Evolutionary conservation across 2,113 vertebrate genomes (phyloP).

Genomic region (Circaetus gallicus): DNA sequence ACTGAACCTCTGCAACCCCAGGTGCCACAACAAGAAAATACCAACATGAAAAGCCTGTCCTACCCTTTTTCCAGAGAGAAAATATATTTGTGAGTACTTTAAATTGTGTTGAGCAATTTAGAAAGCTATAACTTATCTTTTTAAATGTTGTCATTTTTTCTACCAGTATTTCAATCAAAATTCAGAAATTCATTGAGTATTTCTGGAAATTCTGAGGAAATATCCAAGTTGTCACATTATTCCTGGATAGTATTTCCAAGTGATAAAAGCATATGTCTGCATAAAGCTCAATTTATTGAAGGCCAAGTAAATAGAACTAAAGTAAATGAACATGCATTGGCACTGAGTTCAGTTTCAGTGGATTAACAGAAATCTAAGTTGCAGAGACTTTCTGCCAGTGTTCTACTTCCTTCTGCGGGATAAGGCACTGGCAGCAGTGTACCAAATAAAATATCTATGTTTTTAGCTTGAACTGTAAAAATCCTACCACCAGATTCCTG

Average conservation of each 20-base stretch:
- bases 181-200: background rate
- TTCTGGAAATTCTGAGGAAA: background rate
- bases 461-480: background rate
- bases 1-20: conserved; percentile 86
- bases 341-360: background rate
- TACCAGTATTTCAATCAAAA: background rate
- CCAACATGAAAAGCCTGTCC: conserved; percentile 84
- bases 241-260: background rate
- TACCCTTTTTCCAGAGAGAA: conserved; percentile 94
- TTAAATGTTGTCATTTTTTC: background rate
- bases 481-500: background rate
- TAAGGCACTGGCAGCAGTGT: background rate
- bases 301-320: background rate
- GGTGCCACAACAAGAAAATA: conserved; percentile 78
- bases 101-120: background rate
- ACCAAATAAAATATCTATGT: background rate
- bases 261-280: background rate
- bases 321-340: background rate
- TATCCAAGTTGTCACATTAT: background rate
- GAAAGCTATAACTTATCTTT: background rate
- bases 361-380: background rate
- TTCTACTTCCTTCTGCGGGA: background rate
- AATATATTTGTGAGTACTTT: conserved; percentile 88
- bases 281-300: background rate
- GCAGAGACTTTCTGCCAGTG: background rate